Conservation (phyloP, 2,797 vertebrate species). For the Sebastes baramenuke region DNA sequence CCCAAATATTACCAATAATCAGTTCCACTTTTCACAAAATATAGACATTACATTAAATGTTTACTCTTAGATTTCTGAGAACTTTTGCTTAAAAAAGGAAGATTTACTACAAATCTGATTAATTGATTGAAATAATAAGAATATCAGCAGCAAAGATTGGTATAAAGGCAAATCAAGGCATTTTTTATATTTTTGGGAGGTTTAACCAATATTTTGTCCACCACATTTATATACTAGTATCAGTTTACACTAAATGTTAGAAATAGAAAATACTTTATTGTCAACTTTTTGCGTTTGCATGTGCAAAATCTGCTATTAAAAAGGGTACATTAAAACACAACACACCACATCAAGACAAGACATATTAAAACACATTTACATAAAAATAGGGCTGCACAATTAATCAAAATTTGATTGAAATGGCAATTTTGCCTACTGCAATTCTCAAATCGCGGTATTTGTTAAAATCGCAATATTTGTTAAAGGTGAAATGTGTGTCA, state of each 20-base stretch:
- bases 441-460: no score
- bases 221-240: background rate
- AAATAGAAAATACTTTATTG: no score
- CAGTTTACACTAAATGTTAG: background rate
- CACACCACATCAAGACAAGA: no score
- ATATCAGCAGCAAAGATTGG: background rate
- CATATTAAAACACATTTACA: no score
- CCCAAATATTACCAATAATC: background rate
- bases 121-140: constrained; percentile 8
- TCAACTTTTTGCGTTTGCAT: no score
- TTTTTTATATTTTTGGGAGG: background rate
- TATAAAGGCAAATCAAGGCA: background rate
- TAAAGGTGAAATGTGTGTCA: no score
- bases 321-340: no score
- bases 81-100: background rate
- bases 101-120: background rate
- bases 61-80: background rate
- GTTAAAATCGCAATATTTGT: no score
- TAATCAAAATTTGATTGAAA: no score
- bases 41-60: background rate
- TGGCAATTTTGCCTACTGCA: no score
- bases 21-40: background rate
- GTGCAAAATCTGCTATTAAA: no score
- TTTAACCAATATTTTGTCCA: background rate
- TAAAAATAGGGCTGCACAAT: no score